Conservation (phyloP, 2,113 vertebrate species). For the Oxyura jamaicensis region DNA sequence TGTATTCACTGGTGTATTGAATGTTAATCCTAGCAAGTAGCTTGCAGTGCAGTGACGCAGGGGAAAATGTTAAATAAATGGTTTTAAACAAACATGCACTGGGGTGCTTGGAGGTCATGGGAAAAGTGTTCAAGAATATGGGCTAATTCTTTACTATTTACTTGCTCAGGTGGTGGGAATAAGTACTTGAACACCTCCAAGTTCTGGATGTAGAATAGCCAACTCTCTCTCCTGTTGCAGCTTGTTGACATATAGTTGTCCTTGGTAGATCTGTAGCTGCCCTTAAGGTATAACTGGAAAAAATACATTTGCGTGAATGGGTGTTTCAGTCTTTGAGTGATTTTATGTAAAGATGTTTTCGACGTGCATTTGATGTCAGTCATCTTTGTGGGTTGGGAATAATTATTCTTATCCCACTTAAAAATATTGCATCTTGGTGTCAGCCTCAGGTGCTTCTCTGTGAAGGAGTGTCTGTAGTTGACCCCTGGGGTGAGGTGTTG, state of each 20-base stretch:
- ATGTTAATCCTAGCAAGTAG: not conserved
- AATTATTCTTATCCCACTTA: not conserved
- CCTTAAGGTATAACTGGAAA: not conserved
- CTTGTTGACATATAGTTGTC: not conserved
- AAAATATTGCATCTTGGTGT: not conserved
- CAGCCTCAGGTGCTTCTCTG: not conserved
- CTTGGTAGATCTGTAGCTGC: not conserved
- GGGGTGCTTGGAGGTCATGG: not conserved
- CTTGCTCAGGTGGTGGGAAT: not conserved
- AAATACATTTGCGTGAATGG: not conserved
- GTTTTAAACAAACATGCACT: not conserved
- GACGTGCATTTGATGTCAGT: not conserved
- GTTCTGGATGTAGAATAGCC: not conserved
- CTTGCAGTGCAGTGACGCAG: not conserved
- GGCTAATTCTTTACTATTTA: not conserved
- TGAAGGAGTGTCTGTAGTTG: not conserved
- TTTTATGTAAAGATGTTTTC: not conserved
- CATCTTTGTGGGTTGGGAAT: not conserved
- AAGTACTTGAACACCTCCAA: not conserved
- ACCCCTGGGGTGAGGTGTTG: not conserved
- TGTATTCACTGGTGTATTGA: not conserved
- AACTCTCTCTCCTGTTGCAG: not conserved
- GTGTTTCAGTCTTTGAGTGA: not conserved
- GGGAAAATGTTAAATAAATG: not conserved
- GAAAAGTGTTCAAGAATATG: not conserved